These are phyloP conservation scores for Bombus impatiens DNA, from an alignment of 1,140 invertebrate species.

Conservation along the genomic window DNA sequence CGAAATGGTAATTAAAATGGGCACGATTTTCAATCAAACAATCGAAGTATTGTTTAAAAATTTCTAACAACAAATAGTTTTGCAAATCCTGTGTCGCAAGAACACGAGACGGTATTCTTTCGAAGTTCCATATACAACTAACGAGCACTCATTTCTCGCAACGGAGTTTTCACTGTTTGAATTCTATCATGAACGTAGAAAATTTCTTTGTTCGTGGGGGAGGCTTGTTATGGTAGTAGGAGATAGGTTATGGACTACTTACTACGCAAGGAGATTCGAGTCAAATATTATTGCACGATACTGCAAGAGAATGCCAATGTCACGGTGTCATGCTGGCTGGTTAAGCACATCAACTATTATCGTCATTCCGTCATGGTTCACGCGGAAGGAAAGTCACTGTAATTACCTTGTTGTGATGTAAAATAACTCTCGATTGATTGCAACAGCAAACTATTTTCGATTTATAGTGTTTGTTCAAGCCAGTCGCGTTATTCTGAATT, in stretches of 20 bases:
- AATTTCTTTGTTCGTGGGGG: conserved; percentile 77
- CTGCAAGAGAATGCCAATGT: conserved; percentile 50
- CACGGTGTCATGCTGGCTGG: conserved; percentile 23
- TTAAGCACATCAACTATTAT: conserved; percentile 31
- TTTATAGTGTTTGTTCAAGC: background rate
- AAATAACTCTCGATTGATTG: background rate
- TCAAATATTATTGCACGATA: conserved; percentile 40
- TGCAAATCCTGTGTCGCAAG: background rate
- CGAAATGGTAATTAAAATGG: background rate
- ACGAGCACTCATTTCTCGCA: conserved; percentile 64
- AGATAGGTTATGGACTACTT: conserved; percentile 77
- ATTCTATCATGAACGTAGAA: conserved; percentile 72
- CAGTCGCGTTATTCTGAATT: too few species aligned
- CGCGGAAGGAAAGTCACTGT: conserved; percentile 4
- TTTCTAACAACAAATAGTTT: background rate
- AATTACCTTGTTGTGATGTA: background rate
- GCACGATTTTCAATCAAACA: background rate
- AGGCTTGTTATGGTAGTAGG: conserved; percentile 71
- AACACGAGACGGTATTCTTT: conserved; percentile 56
- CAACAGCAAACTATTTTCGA: background rate
- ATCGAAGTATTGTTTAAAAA: background rate
- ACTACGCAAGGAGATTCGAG: conserved; percentile 51
- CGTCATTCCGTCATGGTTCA: background rate
- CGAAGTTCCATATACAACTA: conserved; percentile 72
- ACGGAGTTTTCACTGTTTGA: conserved; percentile 75